Percentiles rank a stretch among this genome's conserved stretches.
Evolutionary conservation across 2,113 vertebrate genomes (phyloP).

Genomic region (Glareola pratincola): DNA sequence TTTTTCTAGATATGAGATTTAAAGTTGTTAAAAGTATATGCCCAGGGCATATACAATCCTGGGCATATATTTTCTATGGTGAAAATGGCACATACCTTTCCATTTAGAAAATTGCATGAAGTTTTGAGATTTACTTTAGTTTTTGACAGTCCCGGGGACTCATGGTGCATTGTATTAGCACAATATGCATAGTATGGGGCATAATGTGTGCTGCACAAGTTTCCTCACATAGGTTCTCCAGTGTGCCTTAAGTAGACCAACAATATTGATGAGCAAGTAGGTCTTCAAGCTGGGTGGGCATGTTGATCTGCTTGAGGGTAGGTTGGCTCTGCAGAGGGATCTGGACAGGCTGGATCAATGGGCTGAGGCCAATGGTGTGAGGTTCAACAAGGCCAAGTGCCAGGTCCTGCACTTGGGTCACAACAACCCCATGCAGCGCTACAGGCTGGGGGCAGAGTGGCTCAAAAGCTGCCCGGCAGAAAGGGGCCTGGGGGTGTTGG

Average conservation of each 20-base stretch:
- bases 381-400: no score
- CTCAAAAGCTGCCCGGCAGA: no score
- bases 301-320: no score
- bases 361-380: no score
- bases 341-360: no score
- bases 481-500: no score
- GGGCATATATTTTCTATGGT: background rate
- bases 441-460: no score
- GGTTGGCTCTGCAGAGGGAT: no score
- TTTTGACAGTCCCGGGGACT: background rate
- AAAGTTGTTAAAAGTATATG: background rate
- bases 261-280: background rate
- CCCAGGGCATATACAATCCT: background rate
- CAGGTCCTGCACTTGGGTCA: no score
- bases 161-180: no score
- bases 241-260: background rate
- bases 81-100: background rate
- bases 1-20: background rate
- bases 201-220: background rate
- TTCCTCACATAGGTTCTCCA: background rate
- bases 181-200: fast-evolving
- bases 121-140: background rate
- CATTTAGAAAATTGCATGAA: background rate
- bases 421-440: no score
- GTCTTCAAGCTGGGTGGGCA: background rate